Conservation (phyloP, 1,140 invertebrate genomes). For the Drosophila trapezifrons region DNA sequence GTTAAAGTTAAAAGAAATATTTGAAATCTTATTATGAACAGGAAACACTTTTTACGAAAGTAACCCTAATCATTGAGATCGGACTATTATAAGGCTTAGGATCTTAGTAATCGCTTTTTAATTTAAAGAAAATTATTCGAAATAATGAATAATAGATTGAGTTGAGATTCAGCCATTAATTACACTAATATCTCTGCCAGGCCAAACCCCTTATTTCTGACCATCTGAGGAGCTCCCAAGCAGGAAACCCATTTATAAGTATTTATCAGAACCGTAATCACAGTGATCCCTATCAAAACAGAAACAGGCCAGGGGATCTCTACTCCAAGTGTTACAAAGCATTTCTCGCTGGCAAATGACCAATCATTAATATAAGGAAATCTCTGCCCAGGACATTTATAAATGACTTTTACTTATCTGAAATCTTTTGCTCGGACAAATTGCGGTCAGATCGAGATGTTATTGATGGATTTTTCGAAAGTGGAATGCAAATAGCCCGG, state of each 20-base stretch:
- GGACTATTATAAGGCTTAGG: not conserved
- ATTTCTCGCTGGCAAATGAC: constrained; percentile 63
- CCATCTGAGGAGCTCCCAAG: not conserved
- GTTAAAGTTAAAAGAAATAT: not conserved
- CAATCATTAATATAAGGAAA: constrained; percentile 71
- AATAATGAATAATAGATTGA: not conserved
- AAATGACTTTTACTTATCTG: constrained; percentile 64
- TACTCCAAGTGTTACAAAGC: constrained; percentile 26
- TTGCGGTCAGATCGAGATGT: constrained; percentile 63
- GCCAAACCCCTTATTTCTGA: not conserved
- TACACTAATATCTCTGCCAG: not conserved
- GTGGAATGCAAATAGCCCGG: constrained; percentile 56
- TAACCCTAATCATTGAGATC: not conserved
- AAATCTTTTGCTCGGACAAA: constrained; percentile 58
- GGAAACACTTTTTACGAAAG: not conserved
- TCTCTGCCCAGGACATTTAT: constrained; percentile 66
- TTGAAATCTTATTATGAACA: not conserved
- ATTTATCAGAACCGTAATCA: constrained; percentile 21
- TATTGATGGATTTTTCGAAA: constrained; percentile 63
- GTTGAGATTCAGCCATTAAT: constrained; percentile 3
- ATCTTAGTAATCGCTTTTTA: constrained; percentile 4
- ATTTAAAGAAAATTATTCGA: not conserved
- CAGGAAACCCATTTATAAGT: constrained; percentile 23
- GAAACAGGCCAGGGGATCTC: constrained; percentile 15
- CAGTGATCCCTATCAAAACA: constrained; percentile 49